phyloP scores from a whole-genome alignment of 2,113 vertebrate species.

The Archilochus colubris region DNA sequence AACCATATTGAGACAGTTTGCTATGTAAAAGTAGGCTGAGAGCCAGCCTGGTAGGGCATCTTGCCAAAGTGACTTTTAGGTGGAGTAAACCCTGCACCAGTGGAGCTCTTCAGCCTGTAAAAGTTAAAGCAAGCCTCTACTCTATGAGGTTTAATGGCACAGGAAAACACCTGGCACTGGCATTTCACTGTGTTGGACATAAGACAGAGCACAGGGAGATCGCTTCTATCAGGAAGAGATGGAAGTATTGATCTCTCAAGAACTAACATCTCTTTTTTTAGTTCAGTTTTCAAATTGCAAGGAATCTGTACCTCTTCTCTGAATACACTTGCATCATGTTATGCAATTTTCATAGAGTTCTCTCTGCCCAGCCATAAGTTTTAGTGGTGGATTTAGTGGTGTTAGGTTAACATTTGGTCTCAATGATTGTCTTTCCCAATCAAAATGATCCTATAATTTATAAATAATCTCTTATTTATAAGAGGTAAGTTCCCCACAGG shows the following conservation, averaged over 20 bases:
- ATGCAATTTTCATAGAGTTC: neutral
- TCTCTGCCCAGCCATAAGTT: neutral
- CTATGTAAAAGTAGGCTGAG: neutral
- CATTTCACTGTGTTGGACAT: neutral
- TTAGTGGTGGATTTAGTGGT: neutral
- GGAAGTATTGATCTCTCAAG: neutral
- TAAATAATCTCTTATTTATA: neutral
- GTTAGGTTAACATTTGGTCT: neutral
- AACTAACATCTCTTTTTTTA: neutral
- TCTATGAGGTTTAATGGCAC: neutral
- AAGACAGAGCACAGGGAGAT: neutral
- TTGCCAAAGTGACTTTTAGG: neutral
- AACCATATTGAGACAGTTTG: neutral
- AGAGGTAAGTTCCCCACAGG: accelerated
- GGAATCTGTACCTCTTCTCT: neutral
- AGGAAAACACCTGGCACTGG: neutral
- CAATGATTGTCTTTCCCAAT: neutral
- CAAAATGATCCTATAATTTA: neutral
- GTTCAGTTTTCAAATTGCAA: neutral
- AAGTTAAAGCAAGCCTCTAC: neutral
- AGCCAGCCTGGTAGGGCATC: neutral
- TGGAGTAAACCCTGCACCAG: neutral
- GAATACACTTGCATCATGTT: neutral
- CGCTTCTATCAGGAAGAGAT: neutral
- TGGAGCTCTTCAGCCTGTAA: neutral